Conservation (phyloP, 2,888 invertebrate genomes). For the Cloeon dipterum region DNA sequence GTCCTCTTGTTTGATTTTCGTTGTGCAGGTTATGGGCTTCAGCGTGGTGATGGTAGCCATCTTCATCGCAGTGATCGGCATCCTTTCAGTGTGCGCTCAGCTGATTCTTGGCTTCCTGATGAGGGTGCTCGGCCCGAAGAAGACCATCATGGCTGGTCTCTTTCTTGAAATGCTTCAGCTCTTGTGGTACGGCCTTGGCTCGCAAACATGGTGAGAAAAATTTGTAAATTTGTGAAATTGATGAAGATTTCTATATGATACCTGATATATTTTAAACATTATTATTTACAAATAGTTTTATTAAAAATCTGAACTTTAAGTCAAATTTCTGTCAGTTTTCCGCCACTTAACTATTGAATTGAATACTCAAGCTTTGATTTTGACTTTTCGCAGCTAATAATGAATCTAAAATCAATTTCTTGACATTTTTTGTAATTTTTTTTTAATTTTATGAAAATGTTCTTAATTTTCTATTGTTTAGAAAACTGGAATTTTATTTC, state of each 20-base stretch:
- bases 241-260: conserved; percentile 4
- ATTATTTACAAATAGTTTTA: neutral
- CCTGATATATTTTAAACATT: neutral
- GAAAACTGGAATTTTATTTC: too few relatives aligned
- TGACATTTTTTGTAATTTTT: too few relatives aligned
- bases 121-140: conserved; percentile 78
- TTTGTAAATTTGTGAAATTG: too few relatives aligned
- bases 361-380: too few relatives aligned
- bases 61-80: conserved; percentile 91
- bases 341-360: too few relatives aligned
- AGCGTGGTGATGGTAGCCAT: conserved; percentile 85
- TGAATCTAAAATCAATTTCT: too few relatives aligned
- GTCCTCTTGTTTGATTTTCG: too few relatives aligned
- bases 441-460: too few relatives aligned
- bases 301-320: too few relatives aligned
- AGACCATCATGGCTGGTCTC: conserved; percentile 91
- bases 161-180: conserved; percentile 92
- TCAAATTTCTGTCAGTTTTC: too few relatives aligned
- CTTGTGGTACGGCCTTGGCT: conserved; percentile 93
- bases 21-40: conserved; percentile 66
- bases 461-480: too few relatives aligned
- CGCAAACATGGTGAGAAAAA: conserved; percentile 60
- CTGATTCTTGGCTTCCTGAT: conserved; percentile 64
- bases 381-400: too few relatives aligned
- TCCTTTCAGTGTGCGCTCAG: conserved; percentile 88